Evolutionary conservation across 1,140 invertebrate species (phyloP).

Genomic region (Dendrolimus kikuchii): DNA sequence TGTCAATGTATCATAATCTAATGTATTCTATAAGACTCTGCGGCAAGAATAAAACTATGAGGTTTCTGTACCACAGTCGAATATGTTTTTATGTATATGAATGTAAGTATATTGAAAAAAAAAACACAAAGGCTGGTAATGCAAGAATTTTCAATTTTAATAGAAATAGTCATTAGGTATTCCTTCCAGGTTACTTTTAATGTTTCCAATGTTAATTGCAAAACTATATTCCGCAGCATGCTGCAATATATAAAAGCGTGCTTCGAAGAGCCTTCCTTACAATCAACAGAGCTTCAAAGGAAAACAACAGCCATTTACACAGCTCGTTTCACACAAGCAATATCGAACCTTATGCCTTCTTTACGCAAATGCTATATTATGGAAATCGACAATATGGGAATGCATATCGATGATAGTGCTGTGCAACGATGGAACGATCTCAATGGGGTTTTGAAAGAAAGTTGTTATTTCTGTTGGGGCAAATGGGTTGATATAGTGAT

Average conservation of each 20-base stretch:
- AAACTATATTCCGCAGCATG: conserved; percentile 39
- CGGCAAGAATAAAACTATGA: no score
- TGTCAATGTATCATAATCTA: no score
- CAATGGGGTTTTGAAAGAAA: conserved; percentile 74
- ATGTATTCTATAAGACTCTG: no score
- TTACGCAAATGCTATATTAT: conserved; percentile 79
- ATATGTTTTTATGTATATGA: no score
- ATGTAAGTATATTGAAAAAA: no score
- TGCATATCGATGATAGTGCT: conserved; percentile 31
- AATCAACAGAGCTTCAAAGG: conserved; percentile 44
- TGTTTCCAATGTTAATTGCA: not conserved
- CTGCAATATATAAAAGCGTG: conserved; percentile 72
- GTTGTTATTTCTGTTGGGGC: conserved; percentile 76
- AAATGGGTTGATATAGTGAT: conserved; percentile 74
- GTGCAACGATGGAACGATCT: conserved; percentile 76
- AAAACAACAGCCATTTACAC: conserved; percentile 63
- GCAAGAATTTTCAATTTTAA: no score
- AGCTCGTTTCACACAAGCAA: conserved; percentile 75
- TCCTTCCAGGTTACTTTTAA: no score
- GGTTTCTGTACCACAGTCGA: no score
- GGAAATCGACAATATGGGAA: conserved; percentile 28
- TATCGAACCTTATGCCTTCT: conserved; percentile 75
- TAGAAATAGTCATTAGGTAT: no score
- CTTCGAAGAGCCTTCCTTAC: conserved; percentile 62
- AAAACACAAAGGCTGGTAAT: no score